Evolutionary conservation across 2,888 invertebrate species (phyloP).

Genomic region (Scaptomyza polygonia): DNA sequence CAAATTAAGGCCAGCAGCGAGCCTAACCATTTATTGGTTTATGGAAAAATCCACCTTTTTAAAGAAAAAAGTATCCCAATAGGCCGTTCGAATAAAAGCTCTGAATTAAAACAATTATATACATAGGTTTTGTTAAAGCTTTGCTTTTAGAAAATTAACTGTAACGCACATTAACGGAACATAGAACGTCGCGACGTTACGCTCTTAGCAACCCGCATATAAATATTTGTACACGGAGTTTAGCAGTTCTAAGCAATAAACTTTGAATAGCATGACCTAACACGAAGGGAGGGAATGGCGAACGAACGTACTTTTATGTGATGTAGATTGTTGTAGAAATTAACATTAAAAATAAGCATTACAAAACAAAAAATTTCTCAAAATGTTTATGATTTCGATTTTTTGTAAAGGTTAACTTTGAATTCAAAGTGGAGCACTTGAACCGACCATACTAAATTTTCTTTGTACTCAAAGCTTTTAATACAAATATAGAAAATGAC

Average conservation of each 20-base stretch:
- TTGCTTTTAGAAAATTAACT: background rate
- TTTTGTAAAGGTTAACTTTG: too few relatives aligned
- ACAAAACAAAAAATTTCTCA: too few relatives aligned
- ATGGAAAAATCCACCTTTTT: too few relatives aligned
- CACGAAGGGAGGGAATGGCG: background rate
- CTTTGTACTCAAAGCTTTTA: background rate
- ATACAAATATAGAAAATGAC: background rate
- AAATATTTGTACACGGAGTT: background rate
- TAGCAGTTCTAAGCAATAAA: background rate
- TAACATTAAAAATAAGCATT: too few relatives aligned
- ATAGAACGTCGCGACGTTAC: background rate
- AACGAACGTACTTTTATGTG: too few relatives aligned
- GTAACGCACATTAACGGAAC: background rate
- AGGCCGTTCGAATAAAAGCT: background rate
- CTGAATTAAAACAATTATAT: too few relatives aligned
- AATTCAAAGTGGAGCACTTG: too few relatives aligned
- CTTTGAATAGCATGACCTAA: background rate
- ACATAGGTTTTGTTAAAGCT: background rate
- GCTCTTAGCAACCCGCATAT: background rate
- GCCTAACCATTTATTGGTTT: too few relatives aligned
- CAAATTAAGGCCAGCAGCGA: too few relatives aligned
- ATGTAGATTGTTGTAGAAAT: too few relatives aligned
- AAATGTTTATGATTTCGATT: too few relatives aligned
- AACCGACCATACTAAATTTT: background rate
- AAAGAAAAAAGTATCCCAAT: too few relatives aligned